Base-by-base conservation (phyloP, 1,140 invertebrate genomes). In the Lucilia sericata region DNA sequence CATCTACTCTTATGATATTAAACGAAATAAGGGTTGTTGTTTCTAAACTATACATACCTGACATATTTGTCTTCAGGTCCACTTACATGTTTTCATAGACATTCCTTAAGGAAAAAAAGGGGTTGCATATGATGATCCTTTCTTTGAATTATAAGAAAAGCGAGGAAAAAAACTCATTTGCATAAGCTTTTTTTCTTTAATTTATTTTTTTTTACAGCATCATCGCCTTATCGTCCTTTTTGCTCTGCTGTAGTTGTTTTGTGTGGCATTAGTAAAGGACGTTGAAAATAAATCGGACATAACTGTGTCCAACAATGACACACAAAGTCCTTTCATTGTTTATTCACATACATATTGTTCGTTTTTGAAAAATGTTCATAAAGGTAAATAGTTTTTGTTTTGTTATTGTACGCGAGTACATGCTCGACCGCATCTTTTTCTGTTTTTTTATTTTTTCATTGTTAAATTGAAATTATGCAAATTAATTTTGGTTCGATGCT, bases 221-320 rank as follows among this genome's bases (percentile, higher is more conserved):
- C 76, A 47, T 76, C 25, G 34, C 30, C n/a, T 70, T 70, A 49
- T 78, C 42, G 47, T 80, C 42, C 76, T 80, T 80, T 78, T 49
- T 49, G 25, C 25, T 30, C 25, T n/a, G 34, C 17, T 7, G 36
- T 47, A 2, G 25, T 30, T 30, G 25, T 30, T n/a, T n/a, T 30
- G 25, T 30, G 3, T 42, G 75, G 34, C 75, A 60, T 78, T 42
- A n/a, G 36, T 42, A 47, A 47, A 36, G 42, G 42, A 9, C 47
- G 76, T 21, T 49, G 12, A 51, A 10, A 80, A 47, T 49, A 78
- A 2, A 80, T 80, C 76, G 76, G 76, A 80, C 76, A 80, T 10
- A 36, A 47, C 17, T 49, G 12, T 80, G 76, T 51, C 76, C 76
- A 80, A 80, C 76, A 80, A 80, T 80, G 76, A 80, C 76, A 80